phyloP scores from a whole-genome alignment of 2,113 vertebrate genomes.

The Hemibagrus wyckioides region DNA sequence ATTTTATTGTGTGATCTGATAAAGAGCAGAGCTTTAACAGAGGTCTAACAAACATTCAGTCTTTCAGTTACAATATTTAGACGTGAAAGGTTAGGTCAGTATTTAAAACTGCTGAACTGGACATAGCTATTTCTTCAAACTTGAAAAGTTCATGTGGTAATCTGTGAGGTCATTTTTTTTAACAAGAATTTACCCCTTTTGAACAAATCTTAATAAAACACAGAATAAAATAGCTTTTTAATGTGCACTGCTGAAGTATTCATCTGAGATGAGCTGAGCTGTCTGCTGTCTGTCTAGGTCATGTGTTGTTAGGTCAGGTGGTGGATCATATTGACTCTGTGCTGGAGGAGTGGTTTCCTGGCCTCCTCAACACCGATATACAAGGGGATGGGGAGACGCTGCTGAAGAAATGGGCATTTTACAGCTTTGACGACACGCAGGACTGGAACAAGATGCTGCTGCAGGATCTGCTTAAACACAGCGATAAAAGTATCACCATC shows the following conservation, averaged over 20 bases:
- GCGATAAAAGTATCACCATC: constrained; percentile 76
- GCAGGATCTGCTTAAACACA: constrained; percentile 84
- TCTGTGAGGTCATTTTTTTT: background rate
- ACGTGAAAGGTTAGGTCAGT: background rate
- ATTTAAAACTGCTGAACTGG: background rate
- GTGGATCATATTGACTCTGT: constrained; percentile 96
- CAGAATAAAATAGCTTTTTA: background rate
- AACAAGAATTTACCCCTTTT: background rate
- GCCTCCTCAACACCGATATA: constrained; percentile 88
- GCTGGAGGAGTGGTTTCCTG: constrained; percentile 97
- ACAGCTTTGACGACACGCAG: constrained; percentile 87
- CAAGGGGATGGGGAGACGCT: constrained; percentile 90
- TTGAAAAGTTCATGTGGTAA: background rate
- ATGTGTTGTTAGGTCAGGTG: constrained; percentile 89
- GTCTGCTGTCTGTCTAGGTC: constrained; percentile 70
- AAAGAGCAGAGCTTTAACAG: background rate
- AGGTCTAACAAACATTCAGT: background rate
- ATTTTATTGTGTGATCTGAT: background rate
- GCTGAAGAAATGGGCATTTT: constrained; percentile 93
- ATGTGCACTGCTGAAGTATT: background rate
- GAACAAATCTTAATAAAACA: background rate
- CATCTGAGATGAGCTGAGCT: background rate
- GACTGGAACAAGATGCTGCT: constrained; percentile 85
- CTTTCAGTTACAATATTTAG: too few relatives aligned
- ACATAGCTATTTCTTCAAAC: background rate